Base-by-base conservation (phyloP, 2,113 vertebrate species). In the Sitta europaea region DNA sequence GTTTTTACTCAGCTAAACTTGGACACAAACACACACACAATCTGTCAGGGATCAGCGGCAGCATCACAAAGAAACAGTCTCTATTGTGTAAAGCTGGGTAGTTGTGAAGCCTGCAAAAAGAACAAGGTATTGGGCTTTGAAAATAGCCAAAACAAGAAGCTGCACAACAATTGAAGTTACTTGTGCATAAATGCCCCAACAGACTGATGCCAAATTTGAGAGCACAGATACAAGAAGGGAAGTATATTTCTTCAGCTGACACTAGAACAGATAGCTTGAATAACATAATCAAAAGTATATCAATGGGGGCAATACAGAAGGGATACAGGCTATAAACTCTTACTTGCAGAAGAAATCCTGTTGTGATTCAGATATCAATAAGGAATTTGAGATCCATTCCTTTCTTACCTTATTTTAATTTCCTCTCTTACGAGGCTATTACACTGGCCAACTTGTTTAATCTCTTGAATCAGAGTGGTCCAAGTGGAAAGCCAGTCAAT, bases 1-100 rank as follows among this genome's bases (percentile, higher is more conserved):
- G 74, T 86, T 96, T 95, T 90, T 70, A 82, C 61, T 91, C 77
- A 90, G 94, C 62, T 91, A 90, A 91, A 92, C 81, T 86, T 96
- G 95, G 93, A 94, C 74, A 47, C 78, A 79, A 82, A 73, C 42
- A 67, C 63, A 89, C 12, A 36, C 43, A 91, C 87, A 92, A 84
- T 92, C 95, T 94, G 91, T 94, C 91, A 94, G 87, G 81, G 74
- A 96, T 91, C 87, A 95, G 75, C 14, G 19, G 51, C 36, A 72
- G 48, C 78, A 92, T 47, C 75, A 94, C 62, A 94, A 94, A 88
- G 91, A 75, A 96, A 82, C 40, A 45, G 54, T 17, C 31, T 88
- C 88, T 89, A 85, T 84, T 86, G 55, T 89, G 54, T 35, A 66
- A 78, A 89, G 40, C 27, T 18, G 42, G 53, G 58, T 81, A 87